phyloP scores from a whole-genome alignment of 1,140 invertebrate genomes.

The Papilio aristodemus region DNA sequence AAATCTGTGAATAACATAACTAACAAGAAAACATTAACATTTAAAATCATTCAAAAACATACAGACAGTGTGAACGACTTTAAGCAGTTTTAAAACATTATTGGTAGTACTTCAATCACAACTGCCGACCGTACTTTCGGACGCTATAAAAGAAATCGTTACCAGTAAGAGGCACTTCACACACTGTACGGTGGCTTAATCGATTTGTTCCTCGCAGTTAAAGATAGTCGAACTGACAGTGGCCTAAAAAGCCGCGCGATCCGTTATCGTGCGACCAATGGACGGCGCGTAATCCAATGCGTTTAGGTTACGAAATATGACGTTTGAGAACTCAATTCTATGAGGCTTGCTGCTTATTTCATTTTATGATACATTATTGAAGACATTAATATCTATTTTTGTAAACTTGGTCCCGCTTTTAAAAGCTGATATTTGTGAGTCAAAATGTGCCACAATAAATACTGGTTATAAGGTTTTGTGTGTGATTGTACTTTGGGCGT shows the following conservation, averaged over 20 bases:
- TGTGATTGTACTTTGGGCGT: background rate
- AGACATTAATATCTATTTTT: background rate
- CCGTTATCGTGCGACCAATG: conserved; percentile 22
- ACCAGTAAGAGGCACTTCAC: conserved; percentile 22
- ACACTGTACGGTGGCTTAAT: conserved; percentile 32
- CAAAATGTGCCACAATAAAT: background rate
- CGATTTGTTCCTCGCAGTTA: conserved; percentile 25
- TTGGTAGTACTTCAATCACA: background rate
- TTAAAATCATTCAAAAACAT: background rate
- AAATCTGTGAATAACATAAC: too few species aligned
- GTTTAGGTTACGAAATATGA: conserved; percentile 7
- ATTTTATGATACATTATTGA: background rate
- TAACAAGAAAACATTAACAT: background rate
- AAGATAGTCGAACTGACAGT: conserved; percentile 24
- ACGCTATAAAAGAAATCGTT: conserved; percentile 33
- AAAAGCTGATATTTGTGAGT: background rate
- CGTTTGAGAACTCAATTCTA: background rate
- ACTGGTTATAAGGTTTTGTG: background rate
- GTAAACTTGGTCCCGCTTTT: background rate
- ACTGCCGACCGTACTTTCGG: conserved; percentile 17
- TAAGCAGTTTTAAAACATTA: background rate
- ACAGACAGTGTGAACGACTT: background rate
- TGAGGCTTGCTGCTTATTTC: background rate
- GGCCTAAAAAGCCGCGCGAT: conserved; percentile 16
- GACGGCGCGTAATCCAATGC: background rate